A percentile compares a stretch with the other conserved stretches of the same genome.
Conservation (phyloP, 2,888 invertebrate species). For the Drosophila barbarae region DNA sequence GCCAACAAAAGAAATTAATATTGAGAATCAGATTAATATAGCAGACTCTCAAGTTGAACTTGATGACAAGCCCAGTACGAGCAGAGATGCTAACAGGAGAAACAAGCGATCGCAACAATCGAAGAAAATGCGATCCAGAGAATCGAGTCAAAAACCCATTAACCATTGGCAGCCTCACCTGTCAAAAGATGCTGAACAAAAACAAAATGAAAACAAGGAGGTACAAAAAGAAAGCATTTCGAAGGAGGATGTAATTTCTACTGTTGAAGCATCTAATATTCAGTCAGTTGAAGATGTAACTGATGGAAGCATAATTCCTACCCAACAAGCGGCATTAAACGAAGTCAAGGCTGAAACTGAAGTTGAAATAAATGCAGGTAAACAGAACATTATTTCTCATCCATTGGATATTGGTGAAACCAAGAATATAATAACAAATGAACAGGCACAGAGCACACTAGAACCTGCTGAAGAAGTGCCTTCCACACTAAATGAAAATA, state of each 20-base stretch:
- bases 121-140: conserved; percentile 48
- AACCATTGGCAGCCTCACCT: conserved; percentile 28
- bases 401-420: neutral
- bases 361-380: neutral
- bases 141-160: conserved; percentile 57
- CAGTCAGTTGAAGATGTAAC: neutral
- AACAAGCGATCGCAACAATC: conserved; percentile 49
- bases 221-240: neutral
- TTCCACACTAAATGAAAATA: neutral
- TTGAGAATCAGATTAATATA: neutral
- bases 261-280: neutral
- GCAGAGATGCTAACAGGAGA: conserved; percentile 46
- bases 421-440: neutral
- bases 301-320: neutral
- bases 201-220: neutral
- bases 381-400: neutral
- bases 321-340: neutral
- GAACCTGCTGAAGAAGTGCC: neutral
- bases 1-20: no score
- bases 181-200: conserved; percentile 8
- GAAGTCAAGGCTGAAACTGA: neutral
- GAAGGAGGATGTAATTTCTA: neutral
- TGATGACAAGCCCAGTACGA: conserved; percentile 57
- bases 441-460: neutral
- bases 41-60: neutral